These are phyloP conservation scores for Ammospiza caudacuta DNA, from an alignment of 2,113 vertebrate genomes.

Conservation along the genomic window DNA sequence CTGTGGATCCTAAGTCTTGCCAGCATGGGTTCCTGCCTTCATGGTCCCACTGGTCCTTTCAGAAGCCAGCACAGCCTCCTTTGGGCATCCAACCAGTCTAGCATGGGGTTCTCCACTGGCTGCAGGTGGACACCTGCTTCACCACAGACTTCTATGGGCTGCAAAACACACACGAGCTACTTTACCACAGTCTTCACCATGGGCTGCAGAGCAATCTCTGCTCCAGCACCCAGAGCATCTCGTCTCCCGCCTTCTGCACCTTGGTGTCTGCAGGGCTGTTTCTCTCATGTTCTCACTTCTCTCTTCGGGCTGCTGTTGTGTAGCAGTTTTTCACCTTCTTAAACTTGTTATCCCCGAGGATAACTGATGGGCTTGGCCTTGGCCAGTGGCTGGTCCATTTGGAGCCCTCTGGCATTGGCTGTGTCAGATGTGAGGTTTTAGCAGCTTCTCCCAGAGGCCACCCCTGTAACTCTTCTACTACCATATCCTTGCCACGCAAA, in stretches of 20 bases:
- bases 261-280: not conserved
- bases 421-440: rapidly evolving
- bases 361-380: rapidly evolving
- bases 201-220: not conserved
- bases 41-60: not conserved
- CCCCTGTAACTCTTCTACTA: rapidly evolving
- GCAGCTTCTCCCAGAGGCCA: not conserved
- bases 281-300: not conserved
- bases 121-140: not conserved
- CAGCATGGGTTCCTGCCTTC: rapidly evolving
- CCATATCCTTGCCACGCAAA: not conserved
- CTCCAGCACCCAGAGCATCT: rapidly evolving
- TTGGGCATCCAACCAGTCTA: not conserved
- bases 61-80: not conserved
- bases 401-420: rapidly evolving
- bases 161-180: not conserved
- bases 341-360: rapidly evolving
- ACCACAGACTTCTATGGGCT: not conserved
- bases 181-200: rapidly evolving
- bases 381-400: rapidly evolving
- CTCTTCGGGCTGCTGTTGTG: not conserved
- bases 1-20: not conserved
- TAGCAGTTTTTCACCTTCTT: not conserved
- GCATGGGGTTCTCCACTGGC: not conserved
- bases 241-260: not conserved